A percentile compares a stretch with the other conserved stretches of the same genome.
Evolutionary conservation across 2,113 vertebrate species (phyloP).

Genomic region (Hippocampus mohnikei): DNA sequence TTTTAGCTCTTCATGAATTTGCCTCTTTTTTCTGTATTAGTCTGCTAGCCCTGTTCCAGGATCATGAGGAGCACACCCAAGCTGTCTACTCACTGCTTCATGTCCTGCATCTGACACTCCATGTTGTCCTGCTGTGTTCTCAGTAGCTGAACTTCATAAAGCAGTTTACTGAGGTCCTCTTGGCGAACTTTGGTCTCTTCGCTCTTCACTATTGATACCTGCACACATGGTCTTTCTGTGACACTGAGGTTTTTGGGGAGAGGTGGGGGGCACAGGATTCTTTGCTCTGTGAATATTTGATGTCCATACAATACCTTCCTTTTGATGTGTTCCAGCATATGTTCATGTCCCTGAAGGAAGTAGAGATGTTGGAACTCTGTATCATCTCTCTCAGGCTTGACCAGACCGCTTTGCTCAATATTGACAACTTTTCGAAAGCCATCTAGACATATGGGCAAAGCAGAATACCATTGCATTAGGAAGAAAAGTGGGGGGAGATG

Average conservation of each 20-base stretch:
- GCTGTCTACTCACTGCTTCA: conserved; percentile 64
- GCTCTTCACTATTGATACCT: conserved; percentile 71
- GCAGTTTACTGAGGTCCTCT: conserved; percentile 66
- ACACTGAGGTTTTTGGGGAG: not conserved
- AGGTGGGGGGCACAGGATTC: not conserved
- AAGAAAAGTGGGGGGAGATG: not conserved
- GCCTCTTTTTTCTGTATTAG: not conserved
- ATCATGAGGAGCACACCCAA: not conserved
- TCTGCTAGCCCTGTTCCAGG: not conserved
- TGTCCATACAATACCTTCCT: conserved; percentile 80
- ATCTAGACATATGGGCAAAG: conserved; percentile 75
- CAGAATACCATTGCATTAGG: conserved; percentile 16
- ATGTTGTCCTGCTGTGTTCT: conserved; percentile 67
- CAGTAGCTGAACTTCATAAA: conserved; percentile 66
- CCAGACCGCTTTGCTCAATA: conserved; percentile 82
- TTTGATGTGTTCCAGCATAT: conserved; percentile 94
- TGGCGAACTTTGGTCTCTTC: conserved; percentile 65
- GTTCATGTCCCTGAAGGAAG: conserved; percentile 91
- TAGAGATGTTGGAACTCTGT: conserved; percentile 95
- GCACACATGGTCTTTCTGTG: conserved; percentile 6
- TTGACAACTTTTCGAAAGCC: conserved; percentile 90
- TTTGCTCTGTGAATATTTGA: not conserved
- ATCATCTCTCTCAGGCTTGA: conserved; percentile 87
- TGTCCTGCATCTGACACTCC: conserved; percentile 72
- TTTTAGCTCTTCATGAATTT: not conserved